Base-by-base conservation (phyloP, 1,140 invertebrate species). In the Cherax quadricarinatus region DNA sequence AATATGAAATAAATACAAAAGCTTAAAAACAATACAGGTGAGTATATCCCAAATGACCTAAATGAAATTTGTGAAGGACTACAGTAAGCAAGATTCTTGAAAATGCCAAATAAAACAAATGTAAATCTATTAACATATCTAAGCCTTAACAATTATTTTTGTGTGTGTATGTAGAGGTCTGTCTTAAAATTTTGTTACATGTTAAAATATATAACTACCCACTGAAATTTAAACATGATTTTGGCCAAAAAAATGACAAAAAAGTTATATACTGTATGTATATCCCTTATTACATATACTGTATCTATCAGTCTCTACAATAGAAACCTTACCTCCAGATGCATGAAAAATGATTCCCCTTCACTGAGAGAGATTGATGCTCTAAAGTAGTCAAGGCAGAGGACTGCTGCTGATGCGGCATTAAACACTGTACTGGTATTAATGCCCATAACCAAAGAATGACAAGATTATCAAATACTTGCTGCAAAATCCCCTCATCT, bases 1-100 rank as follows among this genome's bases (percentile, higher is more conserved):
- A 91, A 91, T 79, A 91, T 91, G 82, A 91, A 91, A 91, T 91
- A 91, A 91, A 91, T 91, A 86, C 89, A 91, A 91, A 91, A 86
- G 82, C 89, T 91, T 91, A 91, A 91, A 90, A 91, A 86, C 85
- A 86, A 86, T 86, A 86, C 66, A 86, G 66, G 51, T 86, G 62
- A 86, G 70, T 86, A 86, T 18, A 86, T 86, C 66, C 85, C 70
- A 75, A 30, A 75, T 75, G n/a, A 75, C n/a, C 24, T 75, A 75
- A 21, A 75, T 48, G 48, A 70, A n/a, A 18, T 86, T 86, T 86
- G 41, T 51, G 70, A 21, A 75, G 41, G 70, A 73, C 24, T 75
- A 75, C n/a, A 75, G 7, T n/a, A 30, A 75, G 57, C 16, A 75
- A 75, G 24, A 75, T 30, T 75, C n/a, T 75, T 75, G 6, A 75